Percentiles rank a stretch among this genome's conserved stretches.
These are phyloP conservation scores for Drosophila saltans DNA, from an alignment of 1,140 invertebrate species.

Conservation along the genomic window DNA sequence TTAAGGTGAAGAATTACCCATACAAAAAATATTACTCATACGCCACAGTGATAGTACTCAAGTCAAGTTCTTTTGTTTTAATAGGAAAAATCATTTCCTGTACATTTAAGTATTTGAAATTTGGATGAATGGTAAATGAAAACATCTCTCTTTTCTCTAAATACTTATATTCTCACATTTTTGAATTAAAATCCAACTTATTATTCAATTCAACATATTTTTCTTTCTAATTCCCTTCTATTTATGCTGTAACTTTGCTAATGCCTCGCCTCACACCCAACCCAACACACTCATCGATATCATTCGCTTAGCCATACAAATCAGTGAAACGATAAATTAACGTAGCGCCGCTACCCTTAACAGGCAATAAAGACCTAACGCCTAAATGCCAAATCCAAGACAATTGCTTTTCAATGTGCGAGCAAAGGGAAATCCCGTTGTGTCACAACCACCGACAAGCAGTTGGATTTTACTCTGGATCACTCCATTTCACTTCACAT, in stretches of 20 bases:
- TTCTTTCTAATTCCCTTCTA: not conserved
- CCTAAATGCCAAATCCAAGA: conserved; percentile 75
- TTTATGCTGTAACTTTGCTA: not conserved
- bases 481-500: not conserved
- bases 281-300: conserved; percentile 1
- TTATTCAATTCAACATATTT: not conserved
- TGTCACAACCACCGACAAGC: conserved; percentile 51
- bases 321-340: conserved; percentile 79
- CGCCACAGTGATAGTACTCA: no score
- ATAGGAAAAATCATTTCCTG: no score
- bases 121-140: no score
- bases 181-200: not conserved
- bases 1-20: no score
- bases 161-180: no score
- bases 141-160: no score
- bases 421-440: conserved; percentile 48
- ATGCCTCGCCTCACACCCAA: conserved; percentile 1
- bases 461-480: conserved; percentile 29
- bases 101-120: no score
- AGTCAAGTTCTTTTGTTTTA: no score
- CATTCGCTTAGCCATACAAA: conserved; percentile 45
- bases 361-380: conserved; percentile 34
- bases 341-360: conserved; percentile 51
- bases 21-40: no score
- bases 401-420: conserved; percentile 80